Evolutionary conservation across 1,140 invertebrate genomes (phyloP), one percentile per base, ranked within the genome.

Genomic region (Drosophila hydei): DNA sequence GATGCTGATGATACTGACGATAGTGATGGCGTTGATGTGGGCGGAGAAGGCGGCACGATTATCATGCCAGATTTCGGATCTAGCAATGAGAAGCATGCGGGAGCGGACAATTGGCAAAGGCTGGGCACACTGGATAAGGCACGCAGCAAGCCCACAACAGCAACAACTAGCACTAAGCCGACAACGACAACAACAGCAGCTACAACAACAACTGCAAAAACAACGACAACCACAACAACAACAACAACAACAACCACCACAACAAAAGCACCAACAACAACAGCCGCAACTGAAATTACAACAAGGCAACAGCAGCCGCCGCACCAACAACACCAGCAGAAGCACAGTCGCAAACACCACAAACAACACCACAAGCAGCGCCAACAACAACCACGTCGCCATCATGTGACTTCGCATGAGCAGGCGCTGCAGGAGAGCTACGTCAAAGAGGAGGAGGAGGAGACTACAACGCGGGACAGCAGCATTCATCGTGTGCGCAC

Each of bases 401-500:
- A 91, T 40, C 85, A 91, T 18, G 75, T 85, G n/a, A 63, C 81
- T 47, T 87, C 81, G 1, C 77, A 87, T n/a, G 81, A 87, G 23
- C 83, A 83, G 27, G 73, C 65, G 7, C 51, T 74, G 62, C 50
- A 81, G 4, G 84, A 90, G 56, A 77, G 58, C 51, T 65, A 70
- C 1, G 42, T 21, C 18, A 60, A 72, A 3, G 9, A 12, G n/a
- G 79, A 85, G 43, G 70, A 68, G 65, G 79, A 85, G 43, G 81
- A 85, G 63, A 90, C 84, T 11, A 90, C 90, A 14, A 90, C 88
- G 0, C 76, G 83, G 1, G 91, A 92, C 21, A 91, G 90, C 60
- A 90, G 80, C 38, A 92, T 92, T n/a, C 91, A 91, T 45, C 89
- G 89, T 19, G 90, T 92, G 4, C 77, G 74, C 5, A 78, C 91